Evolutionary conservation across 2,797 vertebrate species (phyloP), one percentile per base, ranked within the genome.

Genomic region (Brachyrhaphis roseni): DNA sequence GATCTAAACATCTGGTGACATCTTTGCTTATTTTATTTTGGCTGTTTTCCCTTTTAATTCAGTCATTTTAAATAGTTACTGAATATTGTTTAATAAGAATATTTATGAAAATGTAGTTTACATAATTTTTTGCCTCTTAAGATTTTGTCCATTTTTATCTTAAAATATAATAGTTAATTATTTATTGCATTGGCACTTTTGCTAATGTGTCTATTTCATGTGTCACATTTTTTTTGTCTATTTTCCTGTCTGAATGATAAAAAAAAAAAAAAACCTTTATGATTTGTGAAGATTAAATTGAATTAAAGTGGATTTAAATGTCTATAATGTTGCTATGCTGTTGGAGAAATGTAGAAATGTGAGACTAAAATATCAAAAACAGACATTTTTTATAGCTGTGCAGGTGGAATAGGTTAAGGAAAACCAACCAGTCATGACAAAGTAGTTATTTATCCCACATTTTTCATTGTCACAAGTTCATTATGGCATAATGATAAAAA

Each of bases 401-500:
- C 34, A 23, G 51, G 41, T 75, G 28, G 86, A 76, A 87, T 78
- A 84, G 84, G 75, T 86, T 75, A 81, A 81, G 87, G 81, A 39
- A 66, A 39, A 8, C 62, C 62, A 66, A 66, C 18, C 34, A 39
- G 62, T 39, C 62, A 66, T 66, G 34, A 31, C 18, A 66, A 66
- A 66, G 34, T 46, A 28, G 59, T 82, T 88, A 89, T 84, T 51
- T 84, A 77, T 84, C 73, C 87, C 84, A 73, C 77, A 79, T 86
- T 88, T 83, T 88, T 74, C 82, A 70, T 88, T 80, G 89, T 75
- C 85, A 87, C 87, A 86, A 82, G 89, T 90, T 93, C 90, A 90
- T 88, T 90, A 77, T 86, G 80, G 86, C 79, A 78, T 85, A 92
- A 92, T 91, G 90, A 92, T 83, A 88, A 82, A 45, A 82, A 83